Evolutionary conservation across 1,140 invertebrate species (phyloP).

Genomic region (Bombus soroeensis): DNA sequence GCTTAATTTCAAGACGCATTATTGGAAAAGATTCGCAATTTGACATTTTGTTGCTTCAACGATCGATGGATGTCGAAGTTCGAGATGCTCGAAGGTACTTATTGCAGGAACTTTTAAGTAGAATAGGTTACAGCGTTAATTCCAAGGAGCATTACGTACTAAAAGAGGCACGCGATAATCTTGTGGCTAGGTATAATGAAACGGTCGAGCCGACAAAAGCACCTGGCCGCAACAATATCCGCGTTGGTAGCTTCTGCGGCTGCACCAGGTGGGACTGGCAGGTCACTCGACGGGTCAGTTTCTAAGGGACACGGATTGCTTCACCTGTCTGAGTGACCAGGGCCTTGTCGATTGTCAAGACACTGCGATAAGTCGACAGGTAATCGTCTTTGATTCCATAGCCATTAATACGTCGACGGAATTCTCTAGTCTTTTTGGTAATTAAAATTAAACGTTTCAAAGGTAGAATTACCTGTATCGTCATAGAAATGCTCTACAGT

Average conservation of each 20-base stretch:
- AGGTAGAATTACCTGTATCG: too few species aligned
- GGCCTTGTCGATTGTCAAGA: background rate
- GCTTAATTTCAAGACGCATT: too few species aligned
- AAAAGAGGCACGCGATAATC: slow-evolving; percentile 47
- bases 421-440: background rate
- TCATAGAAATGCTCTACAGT: too few species aligned
- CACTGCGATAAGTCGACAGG: too few species aligned
- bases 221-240: slow-evolving; percentile 56
- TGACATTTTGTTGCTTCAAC: background rate
- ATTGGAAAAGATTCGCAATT: background rate
- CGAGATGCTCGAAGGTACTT: background rate
- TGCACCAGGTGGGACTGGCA: slow-evolving; percentile 57
- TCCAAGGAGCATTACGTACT: slow-evolving; percentile 18
- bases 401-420: too few species aligned
- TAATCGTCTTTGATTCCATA: background rate
- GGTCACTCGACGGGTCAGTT: slow-evolving; percentile 62
- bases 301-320: slow-evolving; percentile 38
- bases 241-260: slow-evolving; percentile 55
- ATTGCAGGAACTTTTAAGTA: background rate
- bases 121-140: background rate
- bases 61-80: background rate
- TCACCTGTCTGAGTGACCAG: slow-evolving; percentile 42
- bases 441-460: too few species aligned
- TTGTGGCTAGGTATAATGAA: slow-evolving; percentile 53
- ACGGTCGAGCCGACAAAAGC: slow-evolving; percentile 55